Evolutionary conservation across 2,113 vertebrate species (phyloP).

Genomic region (Hyperopisus bebe): DNA sequence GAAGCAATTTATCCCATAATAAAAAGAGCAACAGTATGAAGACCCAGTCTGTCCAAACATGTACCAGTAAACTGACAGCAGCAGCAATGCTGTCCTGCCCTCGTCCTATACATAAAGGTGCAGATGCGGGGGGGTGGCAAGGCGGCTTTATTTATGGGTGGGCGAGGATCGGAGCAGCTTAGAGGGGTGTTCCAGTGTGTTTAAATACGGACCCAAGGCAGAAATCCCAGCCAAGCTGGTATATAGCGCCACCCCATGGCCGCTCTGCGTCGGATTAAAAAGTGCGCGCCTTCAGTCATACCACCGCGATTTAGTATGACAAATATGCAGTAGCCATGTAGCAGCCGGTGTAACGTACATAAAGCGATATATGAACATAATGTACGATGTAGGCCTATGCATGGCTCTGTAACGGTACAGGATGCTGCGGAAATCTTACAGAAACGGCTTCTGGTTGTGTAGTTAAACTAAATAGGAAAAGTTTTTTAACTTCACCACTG

Average conservation of each 20-base stretch:
- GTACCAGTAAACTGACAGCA: not conserved
- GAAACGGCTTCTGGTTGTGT: not conserved
- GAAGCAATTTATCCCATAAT: not conserved
- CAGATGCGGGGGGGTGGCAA: not conserved
- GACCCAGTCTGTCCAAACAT: not conserved
- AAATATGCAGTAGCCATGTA: not conserved
- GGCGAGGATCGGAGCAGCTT: not conserved
- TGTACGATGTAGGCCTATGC: too few species aligned
- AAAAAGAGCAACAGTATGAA: not conserved
- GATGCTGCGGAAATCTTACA: not conserved
- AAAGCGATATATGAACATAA: not conserved
- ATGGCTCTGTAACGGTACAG: too few species aligned
- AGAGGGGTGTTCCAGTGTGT: not conserved
- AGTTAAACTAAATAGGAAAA: not conserved
- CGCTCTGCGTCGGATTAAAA: not conserved
- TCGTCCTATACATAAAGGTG: not conserved
- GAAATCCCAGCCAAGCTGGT: not conserved
- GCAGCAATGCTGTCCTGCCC: not conserved
- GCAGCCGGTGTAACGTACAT: not conserved
- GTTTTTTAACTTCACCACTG: not conserved
- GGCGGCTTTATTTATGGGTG: not conserved
- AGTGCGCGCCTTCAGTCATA: not conserved
- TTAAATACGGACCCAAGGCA: not conserved
- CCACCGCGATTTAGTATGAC: not conserved
- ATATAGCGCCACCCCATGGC: not conserved